phyloP scores from a whole-genome alignment of 2,113 vertebrate species.

The Tychaedon coryphoeus region DNA sequence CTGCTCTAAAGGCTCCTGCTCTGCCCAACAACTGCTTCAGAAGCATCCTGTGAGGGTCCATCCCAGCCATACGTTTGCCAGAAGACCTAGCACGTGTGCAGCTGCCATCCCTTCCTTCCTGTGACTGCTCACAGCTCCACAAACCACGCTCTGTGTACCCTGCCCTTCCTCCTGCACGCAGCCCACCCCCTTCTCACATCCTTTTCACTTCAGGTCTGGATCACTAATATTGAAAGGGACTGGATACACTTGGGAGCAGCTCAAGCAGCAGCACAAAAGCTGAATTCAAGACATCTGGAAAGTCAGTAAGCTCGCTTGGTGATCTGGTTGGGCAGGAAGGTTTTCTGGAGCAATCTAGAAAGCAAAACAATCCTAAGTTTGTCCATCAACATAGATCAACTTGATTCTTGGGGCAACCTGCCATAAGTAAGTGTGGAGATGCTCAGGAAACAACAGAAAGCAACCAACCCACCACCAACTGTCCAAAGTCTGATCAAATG shows the following conservation, averaged over 20 bases:
- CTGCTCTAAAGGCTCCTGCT: not conserved
- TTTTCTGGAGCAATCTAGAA: not conserved
- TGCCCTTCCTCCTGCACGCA: not conserved
- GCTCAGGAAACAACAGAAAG: not conserved
- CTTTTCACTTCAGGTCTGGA: not conserved
- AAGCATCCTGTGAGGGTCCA: not conserved
- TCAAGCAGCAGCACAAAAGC: not conserved
- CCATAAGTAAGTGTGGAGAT: not conserved
- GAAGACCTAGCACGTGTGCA: not conserved
- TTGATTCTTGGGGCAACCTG: not conserved
- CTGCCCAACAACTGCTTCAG: not conserved
- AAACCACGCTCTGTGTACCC: rapidly evolving
- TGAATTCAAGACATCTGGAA: not conserved
- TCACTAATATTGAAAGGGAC: not conserved
- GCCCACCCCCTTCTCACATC: not conserved
- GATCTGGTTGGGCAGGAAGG: not conserved
- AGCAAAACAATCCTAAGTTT: not conserved
- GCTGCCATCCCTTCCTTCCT: not conserved
- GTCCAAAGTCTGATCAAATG: not conserved
- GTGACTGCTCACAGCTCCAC: not conserved
- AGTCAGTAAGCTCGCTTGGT: not conserved
- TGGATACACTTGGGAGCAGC: not conserved
- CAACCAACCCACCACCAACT: not conserved
- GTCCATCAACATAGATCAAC: not conserved
- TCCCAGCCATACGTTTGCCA: not conserved